A percentile compares a stretch with the other conserved stretches of the same genome.
Evolutionary conservation across 1,140 invertebrate genomes (phyloP).

Genomic region (Ruditapes philippinarum): DNA sequence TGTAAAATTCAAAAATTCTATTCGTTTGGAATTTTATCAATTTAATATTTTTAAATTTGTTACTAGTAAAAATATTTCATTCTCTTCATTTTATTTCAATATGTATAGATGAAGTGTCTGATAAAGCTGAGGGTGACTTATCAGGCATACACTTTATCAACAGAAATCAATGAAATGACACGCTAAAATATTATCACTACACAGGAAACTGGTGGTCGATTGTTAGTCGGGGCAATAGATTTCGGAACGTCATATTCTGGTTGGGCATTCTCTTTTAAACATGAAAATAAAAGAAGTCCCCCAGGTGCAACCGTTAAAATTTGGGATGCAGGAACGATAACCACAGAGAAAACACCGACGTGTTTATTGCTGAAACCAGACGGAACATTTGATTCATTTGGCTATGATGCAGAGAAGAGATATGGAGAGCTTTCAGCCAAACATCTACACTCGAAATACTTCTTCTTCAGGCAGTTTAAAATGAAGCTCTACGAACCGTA

Average conservation of each 20-base stretch:
- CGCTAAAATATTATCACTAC: too few relatives aligned
- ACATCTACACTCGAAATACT: not conserved
- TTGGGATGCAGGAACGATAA: not conserved
- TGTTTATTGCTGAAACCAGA: constrained; percentile 26
- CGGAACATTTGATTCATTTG: constrained; percentile 18
- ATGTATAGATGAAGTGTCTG: too few relatives aligned
- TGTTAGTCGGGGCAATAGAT: not conserved
- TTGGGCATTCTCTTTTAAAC: not conserved
- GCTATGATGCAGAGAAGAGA: constrained; percentile 34
- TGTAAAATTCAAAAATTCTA: too few relatives aligned
- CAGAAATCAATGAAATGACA: too few relatives aligned
- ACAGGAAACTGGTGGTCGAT: too few relatives aligned
- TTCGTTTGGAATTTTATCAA: too few relatives aligned
- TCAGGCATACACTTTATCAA: too few relatives aligned
- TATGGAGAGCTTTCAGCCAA: not conserved
- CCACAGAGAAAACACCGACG: not conserved
- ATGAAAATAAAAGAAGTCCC: not conserved
- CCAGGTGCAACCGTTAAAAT: not conserved
- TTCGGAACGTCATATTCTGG: constrained; percentile 9
- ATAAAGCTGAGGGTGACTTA: too few relatives aligned
- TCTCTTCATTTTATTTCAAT: too few relatives aligned
- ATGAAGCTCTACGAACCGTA: constrained; percentile 2
- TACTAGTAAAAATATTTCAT: too few relatives aligned
- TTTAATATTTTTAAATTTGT: too few relatives aligned
- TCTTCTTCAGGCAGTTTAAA: constrained; percentile 42